Base-by-base conservation (phyloP, 2,888 invertebrate species). In the Nudaria mundana region DNA sequence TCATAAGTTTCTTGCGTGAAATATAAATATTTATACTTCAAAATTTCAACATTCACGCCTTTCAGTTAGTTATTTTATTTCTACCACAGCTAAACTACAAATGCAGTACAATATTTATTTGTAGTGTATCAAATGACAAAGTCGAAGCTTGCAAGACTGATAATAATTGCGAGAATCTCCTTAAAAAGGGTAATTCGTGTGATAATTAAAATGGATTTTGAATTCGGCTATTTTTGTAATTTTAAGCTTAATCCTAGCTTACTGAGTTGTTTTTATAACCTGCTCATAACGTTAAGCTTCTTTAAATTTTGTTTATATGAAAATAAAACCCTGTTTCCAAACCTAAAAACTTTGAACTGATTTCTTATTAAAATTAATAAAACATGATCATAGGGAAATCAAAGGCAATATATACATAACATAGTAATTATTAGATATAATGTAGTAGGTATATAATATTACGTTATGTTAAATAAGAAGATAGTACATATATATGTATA, bases 61-160 rank as follows among this genome's bases (percentile, higher is more conserved):
- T 41, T 42, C 35, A 23, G 29, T 12, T 18, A n/a, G 18, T 1
- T 15, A 5, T 4, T 24, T 36, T 44, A 6, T 35, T n/a, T n/a
- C n/a, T n/a, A n/a, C n/a, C n/a, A n/a, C n/a, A n/a, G n/a, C n/a
- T n/a, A n/a, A n/a, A n/a, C n/a, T n/a, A n/a, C n/a, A n/a, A n/a
- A n/a, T n/a, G n/a, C n/a, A n/a, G n/a, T n/a, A n/a, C 20, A 20
- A 41, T 49, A 5, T 46, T 48, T 51, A n/a, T 48, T 34, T 48
- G 46, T 52, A 48, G 57, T 51, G 57, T 66, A 68, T 63, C 62
- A 8, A 67, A 52, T 45, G 76, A 77, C 70, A 55, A 65, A 72
- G 71, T 77, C 75, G 67, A 79, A 71, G 83, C 82, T 79, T 76
- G 81, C 78, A 85, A 87, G 87, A 86, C 86, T 86, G 86, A 86